Evolutionary conservation across 2,113 vertebrate genomes (phyloP).

Genomic region (Cettia cetti): DNA sequence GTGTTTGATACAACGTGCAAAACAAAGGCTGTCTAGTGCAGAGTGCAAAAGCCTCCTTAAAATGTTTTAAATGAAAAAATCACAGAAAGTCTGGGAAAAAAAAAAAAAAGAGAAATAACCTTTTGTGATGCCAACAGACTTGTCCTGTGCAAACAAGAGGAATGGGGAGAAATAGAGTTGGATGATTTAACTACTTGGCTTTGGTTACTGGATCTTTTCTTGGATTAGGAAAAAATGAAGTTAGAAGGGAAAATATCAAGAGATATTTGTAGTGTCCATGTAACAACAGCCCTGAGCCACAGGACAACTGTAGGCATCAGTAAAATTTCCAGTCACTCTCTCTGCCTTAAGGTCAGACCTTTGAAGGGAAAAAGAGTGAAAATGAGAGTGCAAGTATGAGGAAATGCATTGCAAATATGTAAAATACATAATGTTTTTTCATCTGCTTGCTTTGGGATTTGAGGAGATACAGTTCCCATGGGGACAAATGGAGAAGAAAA

Average conservation of each 20-base stretch:
- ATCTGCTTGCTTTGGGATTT: background rate
- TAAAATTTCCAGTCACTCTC: background rate
- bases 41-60: background rate
- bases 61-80: background rate
- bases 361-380: background rate
- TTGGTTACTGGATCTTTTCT: background rate
- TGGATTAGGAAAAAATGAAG: background rate
- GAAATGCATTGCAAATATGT: background rate
- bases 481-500: background rate
- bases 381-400: background rate
- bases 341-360: background rate
- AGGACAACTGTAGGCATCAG: background rate
- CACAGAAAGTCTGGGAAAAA: background rate
- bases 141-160: background rate
- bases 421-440: fast-evolving
- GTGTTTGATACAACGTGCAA: background rate
- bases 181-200: background rate
- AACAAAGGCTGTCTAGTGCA: background rate
- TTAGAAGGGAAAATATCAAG: background rate
- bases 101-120: background rate
- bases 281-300: background rate
- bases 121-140: background rate
- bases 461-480: background rate
- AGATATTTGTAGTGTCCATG: background rate
- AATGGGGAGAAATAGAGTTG: background rate